Percentiles rank a stretch among this genome's conserved stretches.
phyloP scores from a whole-genome alignment of 2,113 vertebrate species.

The Crotalus viridis region DNA sequence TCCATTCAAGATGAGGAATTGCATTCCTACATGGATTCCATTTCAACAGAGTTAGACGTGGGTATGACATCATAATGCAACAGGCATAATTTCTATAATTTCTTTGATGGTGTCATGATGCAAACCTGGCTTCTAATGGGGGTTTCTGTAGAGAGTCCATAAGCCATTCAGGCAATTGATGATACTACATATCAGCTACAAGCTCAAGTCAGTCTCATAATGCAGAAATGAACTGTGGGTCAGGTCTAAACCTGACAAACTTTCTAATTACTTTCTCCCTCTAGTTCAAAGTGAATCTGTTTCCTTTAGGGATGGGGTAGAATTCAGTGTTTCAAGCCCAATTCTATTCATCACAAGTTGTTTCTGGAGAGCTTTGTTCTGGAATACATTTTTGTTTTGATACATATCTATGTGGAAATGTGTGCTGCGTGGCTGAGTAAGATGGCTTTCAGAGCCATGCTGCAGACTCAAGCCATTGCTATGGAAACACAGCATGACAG shows the following conservation, averaged over 20 bases:
- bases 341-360: not conserved
- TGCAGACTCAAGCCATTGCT: constrained; percentile 62
- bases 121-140: not conserved
- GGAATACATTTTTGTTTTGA: not conserved
- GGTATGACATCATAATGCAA: not conserved
- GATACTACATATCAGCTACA: not conserved
- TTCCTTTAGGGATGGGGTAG: not conserved
- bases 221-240: not conserved
- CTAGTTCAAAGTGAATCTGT: not conserved
- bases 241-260: not conserved
- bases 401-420: constrained; percentile 10
- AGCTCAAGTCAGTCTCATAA: not conserved
- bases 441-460: constrained; percentile 49
- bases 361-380: not conserved
- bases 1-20: not conserved
- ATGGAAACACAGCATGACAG: constrained; percentile 64
- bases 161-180: not conserved
- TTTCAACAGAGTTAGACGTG: not conserved
- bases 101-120: not conserved
- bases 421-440: constrained; percentile 31
- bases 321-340: not conserved
- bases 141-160: not conserved
- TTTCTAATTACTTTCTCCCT: not conserved
- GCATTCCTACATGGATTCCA: not conserved
- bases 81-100: not conserved